These are phyloP conservation scores for Nesometra sesokonis DNA, from an alignment of 35 echinoderm and acorn worm genomes.

Conservation along the genomic window DNA sequence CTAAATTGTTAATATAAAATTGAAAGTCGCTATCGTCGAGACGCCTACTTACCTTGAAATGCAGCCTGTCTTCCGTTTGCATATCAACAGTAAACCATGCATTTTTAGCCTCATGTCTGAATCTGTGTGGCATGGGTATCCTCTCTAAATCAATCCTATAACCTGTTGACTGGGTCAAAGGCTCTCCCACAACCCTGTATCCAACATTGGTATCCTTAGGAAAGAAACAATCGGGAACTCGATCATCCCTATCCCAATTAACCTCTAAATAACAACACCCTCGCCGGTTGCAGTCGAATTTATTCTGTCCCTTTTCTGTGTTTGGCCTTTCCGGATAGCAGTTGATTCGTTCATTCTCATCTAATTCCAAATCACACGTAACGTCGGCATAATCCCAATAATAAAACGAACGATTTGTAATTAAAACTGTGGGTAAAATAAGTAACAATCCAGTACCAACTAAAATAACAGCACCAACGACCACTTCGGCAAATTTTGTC, in stretches of 20 bases:
- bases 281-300: constrained; percentile 24
- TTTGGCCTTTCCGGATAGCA: constrained; percentile 82
- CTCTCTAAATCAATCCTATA: constrained; percentile 53
- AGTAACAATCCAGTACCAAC: background rate
- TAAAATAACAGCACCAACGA: background rate
- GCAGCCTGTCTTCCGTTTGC: constrained; percentile 69
- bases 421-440: background rate
- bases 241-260: constrained; percentile 47
- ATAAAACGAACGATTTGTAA: background rate
- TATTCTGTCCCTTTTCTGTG: constrained; percentile 2
- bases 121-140: constrained; percentile 51
- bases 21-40: too few relatives aligned
- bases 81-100: constrained; percentile 55
- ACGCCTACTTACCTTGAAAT: constrained; percentile 65
- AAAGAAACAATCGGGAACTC: constrained; percentile 72
- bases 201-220: constrained; percentile 39
- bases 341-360: constrained; percentile 55
- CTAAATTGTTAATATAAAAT: too few relatives aligned
- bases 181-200: constrained; percentile 39
- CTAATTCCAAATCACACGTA: background rate
- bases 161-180: constrained; percentile 22
- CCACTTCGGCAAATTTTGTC: background rate
- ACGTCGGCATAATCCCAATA: background rate
- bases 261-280: constrained; percentile 63
- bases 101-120: constrained; percentile 52